Evolutionary conservation across 2,888 invertebrate species (phyloP).

Genomic region (Rhagophthalmus giganteus): DNA sequence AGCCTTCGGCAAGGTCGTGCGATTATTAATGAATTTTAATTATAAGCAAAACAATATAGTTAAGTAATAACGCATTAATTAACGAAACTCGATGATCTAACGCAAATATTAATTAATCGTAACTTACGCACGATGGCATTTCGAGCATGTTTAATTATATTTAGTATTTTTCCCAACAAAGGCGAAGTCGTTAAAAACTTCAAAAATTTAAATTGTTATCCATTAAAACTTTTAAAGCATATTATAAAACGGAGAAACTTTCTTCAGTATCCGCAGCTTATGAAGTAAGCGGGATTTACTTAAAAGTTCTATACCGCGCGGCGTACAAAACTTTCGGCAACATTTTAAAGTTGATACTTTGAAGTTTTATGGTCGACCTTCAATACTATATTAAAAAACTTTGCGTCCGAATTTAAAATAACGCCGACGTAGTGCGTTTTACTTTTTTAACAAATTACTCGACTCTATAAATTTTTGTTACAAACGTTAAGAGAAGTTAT

Average conservation of each 20-base stretch:
- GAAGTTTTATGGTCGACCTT: conserved; percentile 9
- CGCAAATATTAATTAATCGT: too few species aligned
- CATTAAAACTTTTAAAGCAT: conserved; percentile 14
- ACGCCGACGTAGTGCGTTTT: too few species aligned
- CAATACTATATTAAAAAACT: conserved; percentile 11
- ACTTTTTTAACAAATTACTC: too few species aligned
- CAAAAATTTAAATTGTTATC: conserved; percentile 11
- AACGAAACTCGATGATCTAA: too few species aligned
- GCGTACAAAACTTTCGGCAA: conserved; percentile 9
- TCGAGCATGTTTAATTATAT: conserved; percentile 2
- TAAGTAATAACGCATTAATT: too few species aligned
- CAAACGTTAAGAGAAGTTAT: too few species aligned
- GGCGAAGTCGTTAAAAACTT: conserved; percentile 5
- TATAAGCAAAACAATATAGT: too few species aligned
- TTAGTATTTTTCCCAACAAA: too few species aligned
- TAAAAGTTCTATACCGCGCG: conserved; percentile 10
- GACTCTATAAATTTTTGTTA: too few species aligned
- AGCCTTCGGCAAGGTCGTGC: too few species aligned
- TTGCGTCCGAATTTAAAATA: background rate
- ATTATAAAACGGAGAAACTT: conserved; percentile 5
- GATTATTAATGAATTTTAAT: too few species aligned
- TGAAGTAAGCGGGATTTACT: conserved; percentile 11
- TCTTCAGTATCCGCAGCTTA: conserved; percentile 2
- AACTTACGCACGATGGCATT: conserved; percentile 1
- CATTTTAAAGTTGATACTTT: conserved; percentile 10